Conservation (phyloP, 2,797 vertebrate species). For the Enteromius anoplus region DNA sequence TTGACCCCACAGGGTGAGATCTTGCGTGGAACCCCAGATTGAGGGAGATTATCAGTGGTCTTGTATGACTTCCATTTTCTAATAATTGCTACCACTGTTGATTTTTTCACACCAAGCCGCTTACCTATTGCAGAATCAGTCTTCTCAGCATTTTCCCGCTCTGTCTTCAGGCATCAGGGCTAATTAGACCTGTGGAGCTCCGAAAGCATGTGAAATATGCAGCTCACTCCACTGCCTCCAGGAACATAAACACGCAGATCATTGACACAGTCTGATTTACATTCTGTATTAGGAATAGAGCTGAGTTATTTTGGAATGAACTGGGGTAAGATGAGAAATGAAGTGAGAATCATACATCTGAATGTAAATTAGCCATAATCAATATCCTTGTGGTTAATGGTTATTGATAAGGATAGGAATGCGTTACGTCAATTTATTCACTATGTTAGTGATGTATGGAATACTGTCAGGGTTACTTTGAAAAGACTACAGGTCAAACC, state of each 20-base stretch:
- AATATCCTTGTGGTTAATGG: neutral
- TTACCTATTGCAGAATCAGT: too few relatives aligned
- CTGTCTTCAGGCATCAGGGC: constrained; percentile 19
- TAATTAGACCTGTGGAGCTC: constrained; percentile 22
- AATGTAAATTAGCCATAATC: constrained; percentile 11
- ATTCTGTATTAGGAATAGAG: neutral
- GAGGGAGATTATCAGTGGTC: too few relatives aligned
- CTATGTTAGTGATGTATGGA: neutral
- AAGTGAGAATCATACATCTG: neutral
- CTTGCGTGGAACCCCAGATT: too few relatives aligned
- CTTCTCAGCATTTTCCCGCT: neutral
- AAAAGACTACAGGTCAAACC: neutral
- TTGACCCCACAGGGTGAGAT: too few relatives aligned
- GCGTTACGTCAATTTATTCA: neutral
- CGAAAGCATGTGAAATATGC: constrained; percentile 13
- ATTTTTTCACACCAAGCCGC: too few relatives aligned
- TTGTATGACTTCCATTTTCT: too few relatives aligned
- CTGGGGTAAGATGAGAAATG: neutral
- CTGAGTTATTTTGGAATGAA: neutral
- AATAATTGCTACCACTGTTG: too few relatives aligned
- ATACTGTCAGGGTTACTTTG: neutral
- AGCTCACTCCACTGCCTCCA: neutral
- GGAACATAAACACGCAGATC: constrained; percentile 2
- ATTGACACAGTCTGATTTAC: constrained; percentile 5
- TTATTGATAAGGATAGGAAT: constrained; percentile 13